phyloP scores from a whole-genome alignment of 2,888 invertebrate genomes.

The Lutraria lutraria region DNA sequence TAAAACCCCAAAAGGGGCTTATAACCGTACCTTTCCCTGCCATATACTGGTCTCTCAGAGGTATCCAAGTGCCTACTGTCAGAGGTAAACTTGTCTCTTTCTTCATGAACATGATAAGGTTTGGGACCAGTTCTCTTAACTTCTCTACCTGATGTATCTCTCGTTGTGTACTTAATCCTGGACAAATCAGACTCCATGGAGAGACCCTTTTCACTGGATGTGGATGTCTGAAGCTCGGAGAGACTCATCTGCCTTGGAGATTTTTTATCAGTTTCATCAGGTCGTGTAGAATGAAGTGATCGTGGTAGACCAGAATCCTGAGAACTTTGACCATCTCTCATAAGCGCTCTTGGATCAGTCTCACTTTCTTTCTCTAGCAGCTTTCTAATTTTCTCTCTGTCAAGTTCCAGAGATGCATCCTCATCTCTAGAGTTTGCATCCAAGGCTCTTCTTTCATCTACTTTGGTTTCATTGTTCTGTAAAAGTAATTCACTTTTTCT shows the following conservation, averaged over 20 bases:
- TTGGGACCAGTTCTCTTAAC: conserved; percentile 53
- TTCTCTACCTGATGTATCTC: conserved; percentile 53
- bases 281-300: conserved; percentile 29
- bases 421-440: neutral
- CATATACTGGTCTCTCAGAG: conserved; percentile 8
- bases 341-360: neutral
- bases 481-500: neutral
- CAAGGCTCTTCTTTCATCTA: neutral
- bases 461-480: neutral
- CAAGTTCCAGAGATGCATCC: conserved; percentile 21
- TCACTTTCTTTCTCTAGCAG: conserved; percentile 41
- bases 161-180: conserved; percentile 51
- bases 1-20: too few relatives aligned
- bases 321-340: conserved; percentile 19
- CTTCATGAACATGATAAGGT: conserved; percentile 36
- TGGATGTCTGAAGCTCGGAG: conserved; percentile 34
- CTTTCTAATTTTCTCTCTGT: conserved; percentile 46
- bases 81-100: conserved; percentile 36
- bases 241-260: conserved; percentile 36
- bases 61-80: conserved; percentile 37
- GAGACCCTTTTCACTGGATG: neutral
- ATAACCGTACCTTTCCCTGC: conserved; percentile 37
- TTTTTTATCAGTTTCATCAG: conserved; percentile 7
- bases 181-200: neutral
- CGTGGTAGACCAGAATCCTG: conserved; percentile 33